Base-by-base conservation (phyloP, 2,113 vertebrate genomes). In the Catharus minimus region DNA sequence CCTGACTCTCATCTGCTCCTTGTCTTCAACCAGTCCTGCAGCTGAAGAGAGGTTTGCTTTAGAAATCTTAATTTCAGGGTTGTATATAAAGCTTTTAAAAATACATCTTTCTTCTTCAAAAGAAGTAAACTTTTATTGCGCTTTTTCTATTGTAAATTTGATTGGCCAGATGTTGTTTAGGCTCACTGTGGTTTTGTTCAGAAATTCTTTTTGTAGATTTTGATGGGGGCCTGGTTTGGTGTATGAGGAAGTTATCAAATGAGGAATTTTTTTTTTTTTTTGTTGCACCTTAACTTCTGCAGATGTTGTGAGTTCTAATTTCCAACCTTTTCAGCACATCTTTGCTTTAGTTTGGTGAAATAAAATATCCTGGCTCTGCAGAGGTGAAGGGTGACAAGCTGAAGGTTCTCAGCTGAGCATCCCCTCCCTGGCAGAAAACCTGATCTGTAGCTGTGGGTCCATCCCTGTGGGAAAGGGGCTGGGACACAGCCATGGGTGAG, bases 131-230 rank as follows among this genome's bases (percentile, higher is more conserved):
- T 95, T 97, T 97, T 97, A 97, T 93, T 96, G 76, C 44, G 5
- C 95, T 96, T 94, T 95, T 92, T 96, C 96, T 97, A 86, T 96
- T 90, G 95, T 97, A 96, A 97, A 97, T 96, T 96, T 97, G 97
- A 97, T 97, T 97, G 96, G 75, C 96, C 97, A 98, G 96, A 97
- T 97, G 97, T 97, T 97, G 97, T 96, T 97, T 92, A 96, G 96
- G 88, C 94, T 97, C 92, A 82, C 95, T 96, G 56, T 78, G 85
- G 6, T 78, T 95, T 89, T 75, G 39, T 94, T 92, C 73, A 92
- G 81, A 96, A 96, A 84, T 68, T 86, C 87, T 89, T 90, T 96
- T 96, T 96, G 95, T 95, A 80, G 81, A 46, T 96, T 90, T 95
- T 78, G 67, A 76, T 79, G 62, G 64, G 85, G 83, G 71, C 44